Percentiles rank a stretch among this genome's conserved stretches.
phyloP scores from a whole-genome alignment of 2,797 vertebrate species.

The Amblyraja radiata region DNA sequence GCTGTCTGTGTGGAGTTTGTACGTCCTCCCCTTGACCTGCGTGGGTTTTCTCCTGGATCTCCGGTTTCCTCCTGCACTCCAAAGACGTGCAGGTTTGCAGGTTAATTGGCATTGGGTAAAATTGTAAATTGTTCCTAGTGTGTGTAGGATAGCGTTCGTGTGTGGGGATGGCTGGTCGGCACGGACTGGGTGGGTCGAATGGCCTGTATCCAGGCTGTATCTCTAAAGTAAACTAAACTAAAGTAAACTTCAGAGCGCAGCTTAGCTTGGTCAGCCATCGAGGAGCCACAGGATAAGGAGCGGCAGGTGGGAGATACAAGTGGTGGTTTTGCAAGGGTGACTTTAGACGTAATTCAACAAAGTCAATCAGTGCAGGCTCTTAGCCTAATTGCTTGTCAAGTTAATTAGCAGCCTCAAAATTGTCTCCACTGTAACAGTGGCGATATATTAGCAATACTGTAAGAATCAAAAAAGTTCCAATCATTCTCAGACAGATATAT shows the following conservation, averaged over 20 bases:
- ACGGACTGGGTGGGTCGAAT: too few relatives aligned
- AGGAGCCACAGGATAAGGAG: neutral
- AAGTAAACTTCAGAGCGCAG: neutral
- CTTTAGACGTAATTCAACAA: neutral
- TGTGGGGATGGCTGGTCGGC: too few relatives aligned
- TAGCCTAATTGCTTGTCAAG: slow-evolving; percentile 6
- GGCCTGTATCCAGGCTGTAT: too few relatives aligned
- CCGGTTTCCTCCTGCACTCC: too few relatives aligned
- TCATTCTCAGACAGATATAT: slow-evolving; percentile 3
- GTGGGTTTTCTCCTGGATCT: too few relatives aligned
- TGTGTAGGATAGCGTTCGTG: too few relatives aligned
- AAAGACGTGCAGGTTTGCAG: too few relatives aligned
- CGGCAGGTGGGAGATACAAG: neutral
- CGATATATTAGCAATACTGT: neutral
- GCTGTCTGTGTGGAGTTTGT: too few relatives aligned
- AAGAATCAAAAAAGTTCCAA: slow-evolving; percentile 19
- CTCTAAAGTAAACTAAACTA: too few relatives aligned
- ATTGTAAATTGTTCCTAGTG: too few relatives aligned
- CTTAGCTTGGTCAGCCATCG: neutral
- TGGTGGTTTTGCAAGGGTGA: neutral
- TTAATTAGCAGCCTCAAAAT: neutral
- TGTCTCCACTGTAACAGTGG: neutral
- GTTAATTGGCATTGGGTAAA: too few relatives aligned
- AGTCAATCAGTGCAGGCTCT: neutral
- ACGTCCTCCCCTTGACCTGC: too few relatives aligned